Percentiles rank a stretch among this genome's conserved stretches.
Conservation (phyloP, 2,888 invertebrate species). For the Pinctada fucata region DNA sequence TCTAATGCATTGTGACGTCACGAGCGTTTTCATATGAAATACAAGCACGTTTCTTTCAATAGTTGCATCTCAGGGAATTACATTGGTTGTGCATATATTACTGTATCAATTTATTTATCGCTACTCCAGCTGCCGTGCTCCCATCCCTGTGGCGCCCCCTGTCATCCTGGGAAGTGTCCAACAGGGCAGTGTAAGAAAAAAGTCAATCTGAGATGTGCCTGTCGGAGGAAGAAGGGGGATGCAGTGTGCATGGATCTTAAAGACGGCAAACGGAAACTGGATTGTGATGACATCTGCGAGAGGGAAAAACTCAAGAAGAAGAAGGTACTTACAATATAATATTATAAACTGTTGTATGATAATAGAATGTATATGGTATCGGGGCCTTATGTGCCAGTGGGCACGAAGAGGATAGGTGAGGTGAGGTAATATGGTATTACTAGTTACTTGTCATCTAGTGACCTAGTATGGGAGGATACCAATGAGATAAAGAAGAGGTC, state of each 20-base stretch:
- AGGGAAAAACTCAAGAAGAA: constrained; percentile 60
- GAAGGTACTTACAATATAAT: constrained; percentile 77
- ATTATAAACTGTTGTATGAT: neutral
- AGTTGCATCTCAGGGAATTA: too few species aligned
- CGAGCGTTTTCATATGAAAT: too few species aligned
- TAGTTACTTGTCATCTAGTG: too few species aligned
- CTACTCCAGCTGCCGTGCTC: constrained; percentile 86
- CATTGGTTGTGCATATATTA: too few species aligned
- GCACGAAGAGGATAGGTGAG: too few species aligned
- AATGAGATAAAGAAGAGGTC: too few species aligned
- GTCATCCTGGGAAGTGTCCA: constrained; percentile 73
- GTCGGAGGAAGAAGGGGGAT: constrained; percentile 87
- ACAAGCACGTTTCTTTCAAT: too few species aligned
- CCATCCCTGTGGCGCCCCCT: constrained; percentile 81
- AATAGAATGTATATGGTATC: neutral
- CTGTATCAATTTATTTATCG: neutral
- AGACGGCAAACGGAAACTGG: constrained; percentile 57
- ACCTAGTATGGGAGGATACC: too few species aligned
- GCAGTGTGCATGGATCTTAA: constrained; percentile 80
- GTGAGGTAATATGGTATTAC: too few species aligned
- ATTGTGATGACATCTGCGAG: constrained; percentile 72
- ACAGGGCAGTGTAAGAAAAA: constrained; percentile 86
- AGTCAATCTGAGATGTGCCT: constrained; percentile 87
- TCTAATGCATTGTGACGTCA: too few species aligned
- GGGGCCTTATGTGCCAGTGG: too few species aligned